Conservation (phyloP, 2,888 invertebrate species). For the Mystacides longicornis region DNA sequence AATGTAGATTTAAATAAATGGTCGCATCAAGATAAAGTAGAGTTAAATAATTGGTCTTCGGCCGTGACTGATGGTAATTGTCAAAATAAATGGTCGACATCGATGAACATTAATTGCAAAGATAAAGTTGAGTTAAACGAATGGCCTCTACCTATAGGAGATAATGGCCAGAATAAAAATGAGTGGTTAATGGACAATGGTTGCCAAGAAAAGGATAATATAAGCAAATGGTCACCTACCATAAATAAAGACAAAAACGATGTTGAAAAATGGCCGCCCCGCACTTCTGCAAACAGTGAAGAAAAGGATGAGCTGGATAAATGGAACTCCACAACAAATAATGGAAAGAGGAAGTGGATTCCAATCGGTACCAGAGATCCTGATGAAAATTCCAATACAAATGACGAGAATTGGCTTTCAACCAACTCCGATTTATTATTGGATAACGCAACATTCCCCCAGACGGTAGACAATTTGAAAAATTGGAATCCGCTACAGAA, state of each 20-base stretch:
- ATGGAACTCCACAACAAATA: slow-evolving; percentile 15
- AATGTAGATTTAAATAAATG: no score
- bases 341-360: slow-evolving; percentile 23
- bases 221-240: slow-evolving; percentile 18
- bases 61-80: not conserved
- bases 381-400: slow-evolving; percentile 12
- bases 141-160: not conserved
- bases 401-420: slow-evolving; percentile 19
- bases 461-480: slow-evolving; percentile 17
- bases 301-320: slow-evolving; percentile 14
- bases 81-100: not conserved
- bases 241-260: slow-evolving; percentile 19
- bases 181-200: not conserved
- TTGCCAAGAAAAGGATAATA: not conserved
- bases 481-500: slow-evolving; percentile 20
- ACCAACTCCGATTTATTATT: slow-evolving; percentile 12
- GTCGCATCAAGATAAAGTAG: no score
- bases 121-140: not conserved
- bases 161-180: no score
- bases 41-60: not conserved
- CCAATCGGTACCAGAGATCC: slow-evolving; percentile 21
- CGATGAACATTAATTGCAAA: not conserved
- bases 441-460: slow-evolving; percentile 13
- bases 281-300: not conserved
- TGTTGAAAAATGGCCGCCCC: slow-evolving; percentile 9